phyloP scores from a whole-genome alignment of 2,113 vertebrate species.

The Isichthys henryi region DNA sequence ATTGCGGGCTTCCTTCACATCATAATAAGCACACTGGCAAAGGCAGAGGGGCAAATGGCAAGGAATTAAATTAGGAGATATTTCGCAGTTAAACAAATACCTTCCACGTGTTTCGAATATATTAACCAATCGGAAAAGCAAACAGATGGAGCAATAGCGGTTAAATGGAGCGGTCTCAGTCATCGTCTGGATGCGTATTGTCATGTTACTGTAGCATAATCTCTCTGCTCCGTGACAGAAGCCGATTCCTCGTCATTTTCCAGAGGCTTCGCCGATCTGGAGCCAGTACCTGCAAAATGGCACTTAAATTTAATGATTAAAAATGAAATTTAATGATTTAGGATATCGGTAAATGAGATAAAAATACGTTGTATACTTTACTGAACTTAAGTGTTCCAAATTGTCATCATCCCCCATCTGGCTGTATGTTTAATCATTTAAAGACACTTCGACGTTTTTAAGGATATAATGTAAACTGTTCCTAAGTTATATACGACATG shows the following conservation, averaged over 20 bases:
- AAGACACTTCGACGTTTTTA: not conserved
- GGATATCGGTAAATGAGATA: not conserved
- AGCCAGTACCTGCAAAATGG: not conserved
- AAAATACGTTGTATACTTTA: not conserved
- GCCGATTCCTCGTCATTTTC: not conserved
- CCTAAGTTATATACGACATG: not conserved
- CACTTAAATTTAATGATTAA: not conserved
- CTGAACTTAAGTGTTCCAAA: not conserved
- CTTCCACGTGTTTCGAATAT: not conserved
- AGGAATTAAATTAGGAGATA: not conserved
- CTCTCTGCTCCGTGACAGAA: not conserved
- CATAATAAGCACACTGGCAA: not conserved
- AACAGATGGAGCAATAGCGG: not conserved
- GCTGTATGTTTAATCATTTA: not conserved
- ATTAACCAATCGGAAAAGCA: not conserved
- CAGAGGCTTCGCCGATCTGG: not conserved
- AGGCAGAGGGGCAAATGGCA: not conserved
- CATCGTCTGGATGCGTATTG: not conserved
- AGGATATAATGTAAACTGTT: not conserved
- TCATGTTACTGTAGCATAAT: not conserved
- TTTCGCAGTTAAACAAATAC: constrained; percentile 11
- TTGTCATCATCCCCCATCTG: not conserved
- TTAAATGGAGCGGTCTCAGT: not conserved
- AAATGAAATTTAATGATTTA: not conserved
- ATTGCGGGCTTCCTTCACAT: too few relatives aligned